Conservation (phyloP, 2,797 vertebrate species). For the Fundulus diaphanus region DNA sequence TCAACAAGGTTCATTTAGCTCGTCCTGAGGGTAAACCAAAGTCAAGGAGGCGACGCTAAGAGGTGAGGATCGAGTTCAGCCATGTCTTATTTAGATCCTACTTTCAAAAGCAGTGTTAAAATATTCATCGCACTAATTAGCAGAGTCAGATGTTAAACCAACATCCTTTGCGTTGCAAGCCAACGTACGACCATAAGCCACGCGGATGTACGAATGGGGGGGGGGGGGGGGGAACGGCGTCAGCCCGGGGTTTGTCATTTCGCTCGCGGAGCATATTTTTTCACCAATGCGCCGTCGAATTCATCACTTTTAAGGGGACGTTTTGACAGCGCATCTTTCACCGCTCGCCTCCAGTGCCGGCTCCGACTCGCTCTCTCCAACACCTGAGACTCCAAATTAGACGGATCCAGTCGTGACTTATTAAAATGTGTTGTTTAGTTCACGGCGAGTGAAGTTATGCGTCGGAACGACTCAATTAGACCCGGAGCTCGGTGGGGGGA, state of each 20-base stretch:
- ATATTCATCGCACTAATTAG: constrained; percentile 21
- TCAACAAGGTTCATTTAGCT: constrained; percentile 3
- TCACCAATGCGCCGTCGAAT: neutral
- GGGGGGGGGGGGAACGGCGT: neutral
- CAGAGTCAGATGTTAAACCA: neutral
- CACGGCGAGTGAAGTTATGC: constrained; percentile 31
- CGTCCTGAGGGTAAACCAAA: neutral
- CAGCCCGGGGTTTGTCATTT: neutral
- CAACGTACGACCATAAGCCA: neutral
- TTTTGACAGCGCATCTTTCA: constrained; percentile 9
- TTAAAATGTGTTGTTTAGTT: constrained; percentile 59
- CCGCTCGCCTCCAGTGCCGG: constrained; percentile 19
- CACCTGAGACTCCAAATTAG: constrained; percentile 33
- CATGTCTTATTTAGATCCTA: constrained; percentile 34
- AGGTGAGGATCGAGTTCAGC: constrained; percentile 5
- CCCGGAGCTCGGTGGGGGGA: constrained; percentile 45
- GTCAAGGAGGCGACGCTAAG: neutral
- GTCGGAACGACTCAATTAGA: constrained; percentile 66
- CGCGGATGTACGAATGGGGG: fast-evolving
- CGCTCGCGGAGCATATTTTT: neutral
- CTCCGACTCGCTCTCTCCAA: constrained; percentile 19
- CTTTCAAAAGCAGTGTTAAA: constrained; percentile 35
- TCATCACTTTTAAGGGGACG: neutral
- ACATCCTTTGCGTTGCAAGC: neutral
- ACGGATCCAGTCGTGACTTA: constrained; percentile 31